phyloP scores from a whole-genome alignment of 2,888 invertebrate genomes.

The Ophion slaviceki region DNA sequence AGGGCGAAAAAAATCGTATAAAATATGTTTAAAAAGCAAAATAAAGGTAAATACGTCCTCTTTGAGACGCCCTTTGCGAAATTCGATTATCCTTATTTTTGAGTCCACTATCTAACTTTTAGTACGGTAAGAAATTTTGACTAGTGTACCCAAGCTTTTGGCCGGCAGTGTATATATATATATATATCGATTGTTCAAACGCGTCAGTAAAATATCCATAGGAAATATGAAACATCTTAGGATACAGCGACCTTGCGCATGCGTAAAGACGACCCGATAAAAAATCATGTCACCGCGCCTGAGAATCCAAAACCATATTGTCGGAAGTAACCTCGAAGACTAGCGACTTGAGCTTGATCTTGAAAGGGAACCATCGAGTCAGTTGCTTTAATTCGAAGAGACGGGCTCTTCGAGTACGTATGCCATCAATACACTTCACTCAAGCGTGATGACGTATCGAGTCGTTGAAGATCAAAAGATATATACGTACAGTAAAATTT shows the following conservation, averaged over 20 bases:
- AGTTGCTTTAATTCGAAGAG: slow-evolving; percentile 53
- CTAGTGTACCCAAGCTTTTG: too few relatives aligned
- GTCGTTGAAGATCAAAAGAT: slow-evolving; percentile 49
- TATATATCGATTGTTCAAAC: too few relatives aligned
- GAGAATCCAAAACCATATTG: slow-evolving; percentile 19
- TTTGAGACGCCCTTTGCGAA: too few relatives aligned
- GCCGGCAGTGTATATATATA: too few relatives aligned
- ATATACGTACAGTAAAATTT: slow-evolving; percentile 44
- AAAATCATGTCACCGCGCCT: slow-evolving; percentile 44
- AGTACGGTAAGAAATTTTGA: too few relatives aligned
- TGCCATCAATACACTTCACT: slow-evolving; percentile 33
- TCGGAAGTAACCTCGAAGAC: not conserved
- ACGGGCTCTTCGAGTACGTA: slow-evolving; percentile 9
- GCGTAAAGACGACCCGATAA: not conserved
- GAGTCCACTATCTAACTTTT: too few relatives aligned
- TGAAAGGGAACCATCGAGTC: slow-evolving; percentile 48
- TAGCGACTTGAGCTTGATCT: slow-evolving; percentile 57
- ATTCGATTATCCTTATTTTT: too few relatives aligned
- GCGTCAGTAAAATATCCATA: too few relatives aligned
- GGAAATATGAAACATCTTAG: too few relatives aligned
- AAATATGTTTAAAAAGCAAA: too few relatives aligned
- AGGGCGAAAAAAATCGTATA: too few relatives aligned
- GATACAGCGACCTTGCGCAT: not conserved
- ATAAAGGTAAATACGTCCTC: too few relatives aligned
- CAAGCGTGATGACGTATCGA: slow-evolving; percentile 45